Evolutionary conservation across 2,113 vertebrate genomes (phyloP).

Genomic region (Xyrauchen texanus): DNA sequence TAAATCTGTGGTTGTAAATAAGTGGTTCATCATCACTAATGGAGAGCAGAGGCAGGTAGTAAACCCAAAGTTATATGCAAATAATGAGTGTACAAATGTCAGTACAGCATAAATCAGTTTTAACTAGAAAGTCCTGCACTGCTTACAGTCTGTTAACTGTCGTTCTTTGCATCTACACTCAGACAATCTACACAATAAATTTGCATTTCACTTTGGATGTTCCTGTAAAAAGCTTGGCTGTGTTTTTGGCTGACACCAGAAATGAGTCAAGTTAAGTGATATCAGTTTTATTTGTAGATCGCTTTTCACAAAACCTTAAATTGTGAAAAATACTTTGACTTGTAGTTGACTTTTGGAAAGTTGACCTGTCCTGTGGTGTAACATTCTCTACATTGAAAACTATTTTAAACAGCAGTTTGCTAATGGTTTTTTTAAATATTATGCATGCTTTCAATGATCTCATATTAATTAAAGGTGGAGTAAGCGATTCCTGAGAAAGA

Average conservation of each 20-base stretch:
- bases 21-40: constrained; percentile 29
- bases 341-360: no score
- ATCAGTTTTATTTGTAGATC: no score
- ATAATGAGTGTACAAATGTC: constrained; percentile 32
- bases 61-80: constrained; percentile 11
- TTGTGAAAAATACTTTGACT: no score
- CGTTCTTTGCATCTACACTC: neutral
- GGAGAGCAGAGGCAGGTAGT: constrained; percentile 27
- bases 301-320: no score
- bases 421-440: no score
- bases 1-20: constrained; percentile 38
- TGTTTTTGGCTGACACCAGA: neutral
- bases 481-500: no score
- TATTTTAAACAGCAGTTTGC: no score
- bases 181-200: neutral
- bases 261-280: no score
- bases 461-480: no score
- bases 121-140: constrained; percentile 21
- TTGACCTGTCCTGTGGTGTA: no score
- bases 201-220: neutral
- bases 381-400: no score
- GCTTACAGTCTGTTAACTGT: neutral
- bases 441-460: no score
- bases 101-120: constrained; percentile 17
- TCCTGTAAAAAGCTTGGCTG: neutral